Evolutionary conservation across 2,797 vertebrate genomes (phyloP), one percentile per base, ranked within the genome.

Genomic region (Alfaro cultratus): DNA sequence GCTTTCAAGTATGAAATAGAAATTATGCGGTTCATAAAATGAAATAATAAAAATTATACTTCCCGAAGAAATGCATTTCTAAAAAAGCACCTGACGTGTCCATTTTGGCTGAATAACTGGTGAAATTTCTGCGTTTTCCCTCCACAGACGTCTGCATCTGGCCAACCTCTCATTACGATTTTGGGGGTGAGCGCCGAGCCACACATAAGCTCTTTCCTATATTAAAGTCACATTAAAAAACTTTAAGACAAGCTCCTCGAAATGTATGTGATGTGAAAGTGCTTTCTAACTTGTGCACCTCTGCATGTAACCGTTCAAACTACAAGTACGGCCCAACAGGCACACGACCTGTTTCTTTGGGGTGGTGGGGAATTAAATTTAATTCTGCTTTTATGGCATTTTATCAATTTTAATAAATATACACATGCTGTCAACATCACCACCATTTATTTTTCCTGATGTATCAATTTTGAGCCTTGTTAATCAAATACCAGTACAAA

Each of bases 1-100:
- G 93, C 85, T 94, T 93, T 94, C 92, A 93, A 92, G 88, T 94
- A 93, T 87, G 93, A 95, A 94, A 95, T 91, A 87, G 88, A 89
- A 77, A 86, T 12, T 75, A 81, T 73, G 88, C 85, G 83, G 16
- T 90, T 94, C 87, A 88, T 93, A 93, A 94, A 94, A 94, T 93
- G 88, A 82, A 85, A 82, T 83, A 88, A 91, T 92, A 91, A 79
- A 82, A 74, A 70, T 88, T 72, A 26, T 87, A 85, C 90, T 93
- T 91, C 91, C 85, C 80, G 29, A 86, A 51, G 60, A 88, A 81
- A 81, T 80, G 82, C 81, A 73, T 77, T 76, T 77, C 23, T 78
- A 53, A 73, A 73, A n/a, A 51, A 55, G 87, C 83, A 86, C 57
- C 43, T 55, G 49, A 80, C 73, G 34, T 89, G 80, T 83, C 62